A percentile compares a stretch with the other conserved stretches of the same genome.
Conservation (phyloP, 2,797 vertebrate species). For the Poecilia velifera region DNA sequence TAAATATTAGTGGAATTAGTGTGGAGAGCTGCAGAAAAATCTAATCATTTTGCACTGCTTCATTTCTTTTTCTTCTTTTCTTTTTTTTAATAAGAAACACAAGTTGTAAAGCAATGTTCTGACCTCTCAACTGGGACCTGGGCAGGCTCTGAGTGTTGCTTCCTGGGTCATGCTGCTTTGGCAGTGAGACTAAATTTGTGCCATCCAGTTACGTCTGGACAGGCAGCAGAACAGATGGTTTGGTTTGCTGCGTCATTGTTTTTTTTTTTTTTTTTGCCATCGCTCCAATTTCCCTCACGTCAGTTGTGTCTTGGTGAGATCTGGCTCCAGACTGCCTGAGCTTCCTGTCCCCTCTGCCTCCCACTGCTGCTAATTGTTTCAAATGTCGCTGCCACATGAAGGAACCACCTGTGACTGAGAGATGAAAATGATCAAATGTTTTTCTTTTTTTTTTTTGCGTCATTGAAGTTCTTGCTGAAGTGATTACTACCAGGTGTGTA, state of each 20-base stretch:
- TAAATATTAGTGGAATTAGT: slow-evolving; percentile 1
- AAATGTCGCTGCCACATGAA: slow-evolving; percentile 47
- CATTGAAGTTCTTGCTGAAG: background rate
- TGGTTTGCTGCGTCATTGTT: slow-evolving; percentile 53
- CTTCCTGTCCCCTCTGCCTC: slow-evolving; percentile 56
- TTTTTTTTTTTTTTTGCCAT: slow-evolving; percentile 8
- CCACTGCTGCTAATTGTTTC: slow-evolving; percentile 51
- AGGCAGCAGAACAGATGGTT: slow-evolving; percentile 64
- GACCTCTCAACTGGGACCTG: background rate
- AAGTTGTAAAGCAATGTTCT: no score
- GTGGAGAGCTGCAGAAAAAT: slow-evolving; percentile 18
- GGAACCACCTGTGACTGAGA: slow-evolving; percentile 40
- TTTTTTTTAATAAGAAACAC: background rate
- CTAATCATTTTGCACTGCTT: background rate
- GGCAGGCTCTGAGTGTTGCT: background rate
- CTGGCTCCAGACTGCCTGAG: slow-evolving; percentile 48
- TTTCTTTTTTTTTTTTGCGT: background rate
- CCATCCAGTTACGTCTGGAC: slow-evolving; percentile 37
- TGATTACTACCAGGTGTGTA: background rate
- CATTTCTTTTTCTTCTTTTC: no score
- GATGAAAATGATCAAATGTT: slow-evolving; percentile 12
- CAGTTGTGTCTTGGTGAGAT: slow-evolving; percentile 50
- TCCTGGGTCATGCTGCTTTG: slow-evolving; percentile 10
- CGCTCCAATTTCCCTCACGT: slow-evolving; percentile 36
- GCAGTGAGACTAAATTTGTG: slow-evolving; percentile 20